Percentiles rank a stretch among this genome's conserved stretches.
Conservation (phyloP, 2,113 vertebrate species). For the Aspiorhynchus laticeps region DNA sequence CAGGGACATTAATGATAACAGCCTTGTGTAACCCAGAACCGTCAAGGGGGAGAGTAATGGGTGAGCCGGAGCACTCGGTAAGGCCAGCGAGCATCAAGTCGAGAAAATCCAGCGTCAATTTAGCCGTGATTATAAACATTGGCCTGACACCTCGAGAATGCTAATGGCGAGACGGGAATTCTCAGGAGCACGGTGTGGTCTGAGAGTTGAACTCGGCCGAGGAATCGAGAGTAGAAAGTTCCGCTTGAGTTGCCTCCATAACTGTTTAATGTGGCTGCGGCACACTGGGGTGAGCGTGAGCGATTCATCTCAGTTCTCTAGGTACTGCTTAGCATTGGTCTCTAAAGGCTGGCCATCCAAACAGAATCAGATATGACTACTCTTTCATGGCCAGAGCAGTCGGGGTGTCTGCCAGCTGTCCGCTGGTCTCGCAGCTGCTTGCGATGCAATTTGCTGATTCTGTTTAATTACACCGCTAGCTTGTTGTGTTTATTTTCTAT, state of each 20-base stretch:
- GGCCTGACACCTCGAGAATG: not conserved
- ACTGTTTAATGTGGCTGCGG: slow-evolving; percentile 37
- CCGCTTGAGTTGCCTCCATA: slow-evolving; percentile 37
- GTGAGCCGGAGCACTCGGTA: slow-evolving; percentile 43
- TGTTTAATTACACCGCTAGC: not conserved
- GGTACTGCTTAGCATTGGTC: slow-evolving; percentile 43
- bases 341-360: slow-evolving; percentile 48
- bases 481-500: slow-evolving; percentile 25
- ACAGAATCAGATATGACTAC: slow-evolving; percentile 54
- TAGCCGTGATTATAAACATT: slow-evolving; percentile 38
- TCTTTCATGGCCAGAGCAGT: slow-evolving; percentile 30
- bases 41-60: slow-evolving; percentile 70
- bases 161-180: slow-evolving; percentile 18
- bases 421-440: slow-evolving; percentile 5
- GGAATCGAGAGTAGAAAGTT: slow-evolving; percentile 32
- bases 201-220: not conserved
- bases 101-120: slow-evolving; percentile 38
- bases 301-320: slow-evolving; percentile 43
- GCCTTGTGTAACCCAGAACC: slow-evolving; percentile 71
- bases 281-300: slow-evolving; percentile 29
- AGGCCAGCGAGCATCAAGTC: slow-evolving; percentile 43
- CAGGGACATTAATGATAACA: slow-evolving; percentile 62
- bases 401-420: slow-evolving; percentile 43
- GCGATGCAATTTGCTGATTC: slow-evolving; percentile 19
- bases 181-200: slow-evolving; percentile 9